Conservation (phyloP, 2,797 vertebrate genomes). For the Fringilla coelebs region DNA sequence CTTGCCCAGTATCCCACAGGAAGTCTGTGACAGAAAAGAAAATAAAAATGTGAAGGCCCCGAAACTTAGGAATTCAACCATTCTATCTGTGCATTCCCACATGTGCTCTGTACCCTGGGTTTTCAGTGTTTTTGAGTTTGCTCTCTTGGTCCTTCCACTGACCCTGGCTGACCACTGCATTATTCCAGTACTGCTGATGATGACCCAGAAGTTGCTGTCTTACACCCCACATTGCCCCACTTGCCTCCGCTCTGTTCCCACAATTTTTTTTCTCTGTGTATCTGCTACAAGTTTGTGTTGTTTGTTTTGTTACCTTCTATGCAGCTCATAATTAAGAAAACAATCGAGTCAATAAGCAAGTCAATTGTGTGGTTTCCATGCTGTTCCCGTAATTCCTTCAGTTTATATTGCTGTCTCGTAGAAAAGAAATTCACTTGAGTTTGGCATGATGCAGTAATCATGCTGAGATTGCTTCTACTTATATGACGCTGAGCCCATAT, state of each 20-base stretch:
- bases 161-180: accelerated
- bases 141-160: neutral
- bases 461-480: neutral
- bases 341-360: neutral
- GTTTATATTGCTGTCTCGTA: neutral
- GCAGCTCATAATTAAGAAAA: neutral
- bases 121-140: neutral
- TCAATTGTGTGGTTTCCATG: neutral
- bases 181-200: neutral
- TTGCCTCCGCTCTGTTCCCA: neutral
- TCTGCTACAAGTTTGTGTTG: neutral
- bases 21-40: constrained; percentile 51
- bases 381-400: neutral
- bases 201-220: neutral
- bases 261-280: neutral
- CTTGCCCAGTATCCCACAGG: constrained; percentile 15
- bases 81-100: neutral
- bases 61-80: neutral
- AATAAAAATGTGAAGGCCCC: neutral
- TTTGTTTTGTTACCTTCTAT: neutral
- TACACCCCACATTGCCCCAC: neutral
- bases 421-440: neutral
- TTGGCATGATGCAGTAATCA: neutral
- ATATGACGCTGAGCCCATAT: neutral
- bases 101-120: neutral